Evolutionary conservation across 2,888 invertebrate genomes (phyloP).

Genomic region (Stenichneumon culpator): DNA sequence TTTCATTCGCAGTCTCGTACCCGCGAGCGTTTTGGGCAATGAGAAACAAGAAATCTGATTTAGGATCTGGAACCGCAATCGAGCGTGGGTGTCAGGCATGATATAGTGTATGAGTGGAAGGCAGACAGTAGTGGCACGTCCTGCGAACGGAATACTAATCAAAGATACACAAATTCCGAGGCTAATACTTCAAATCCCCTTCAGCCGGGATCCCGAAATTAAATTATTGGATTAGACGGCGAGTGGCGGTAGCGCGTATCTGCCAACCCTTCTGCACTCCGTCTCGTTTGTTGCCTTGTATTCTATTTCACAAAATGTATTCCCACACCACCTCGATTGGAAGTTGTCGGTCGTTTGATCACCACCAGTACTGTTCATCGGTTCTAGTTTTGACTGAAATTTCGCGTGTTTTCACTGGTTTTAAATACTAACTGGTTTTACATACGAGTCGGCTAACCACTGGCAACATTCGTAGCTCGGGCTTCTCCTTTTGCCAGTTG

Average conservation of each 20-base stretch:
- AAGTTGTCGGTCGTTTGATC: slow-evolving; percentile 10
- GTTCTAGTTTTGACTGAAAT: neutral
- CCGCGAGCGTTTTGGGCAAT: slow-evolving; percentile 38
- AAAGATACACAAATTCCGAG: slow-evolving; percentile 85
- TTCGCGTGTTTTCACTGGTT: neutral
- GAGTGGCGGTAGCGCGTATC: slow-evolving; percentile 36
- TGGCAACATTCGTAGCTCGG: neutral
- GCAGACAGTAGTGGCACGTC: slow-evolving; percentile 32
- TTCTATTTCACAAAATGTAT: slow-evolving; percentile 38
- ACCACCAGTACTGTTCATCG: neutral
- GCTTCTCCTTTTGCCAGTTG: neutral
- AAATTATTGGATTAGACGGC: slow-evolving; percentile 84
- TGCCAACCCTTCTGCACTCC: slow-evolving; percentile 58
- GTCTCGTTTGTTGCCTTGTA: slow-evolving; percentile 41
- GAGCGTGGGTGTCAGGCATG: slow-evolving; percentile 74
- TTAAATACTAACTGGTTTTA: neutral
- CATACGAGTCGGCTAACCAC: neutral
- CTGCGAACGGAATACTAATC: slow-evolving; percentile 84
- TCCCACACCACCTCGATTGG: slow-evolving; percentile 18
- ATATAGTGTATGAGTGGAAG: slow-evolving; percentile 32
- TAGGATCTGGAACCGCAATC: slow-evolving; percentile 84
- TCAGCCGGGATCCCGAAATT: slow-evolving; percentile 83
- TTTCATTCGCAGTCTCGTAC: slow-evolving; percentile 39
- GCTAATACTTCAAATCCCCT: slow-evolving; percentile 85
- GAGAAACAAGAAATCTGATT: slow-evolving; percentile 76